These are phyloP conservation scores for Hipparchia semele DNA, from an alignment of 2,888 invertebrate species.

Conservation along the genomic window DNA sequence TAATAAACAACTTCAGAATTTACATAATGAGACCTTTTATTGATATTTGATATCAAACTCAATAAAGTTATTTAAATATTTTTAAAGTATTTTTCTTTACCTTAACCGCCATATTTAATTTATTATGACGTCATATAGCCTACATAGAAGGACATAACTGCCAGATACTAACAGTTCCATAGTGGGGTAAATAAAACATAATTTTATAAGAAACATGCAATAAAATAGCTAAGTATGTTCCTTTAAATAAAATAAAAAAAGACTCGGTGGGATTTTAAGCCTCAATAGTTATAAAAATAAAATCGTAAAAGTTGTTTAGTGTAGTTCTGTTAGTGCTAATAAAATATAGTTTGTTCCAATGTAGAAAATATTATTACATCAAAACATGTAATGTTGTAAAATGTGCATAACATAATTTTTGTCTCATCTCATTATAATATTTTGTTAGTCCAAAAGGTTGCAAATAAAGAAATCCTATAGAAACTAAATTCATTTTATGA, in stretches of 20 bases:
- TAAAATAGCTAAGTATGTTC: background rate
- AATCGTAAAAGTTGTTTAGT: background rate
- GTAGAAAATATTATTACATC: background rate
- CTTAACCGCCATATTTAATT: no score
- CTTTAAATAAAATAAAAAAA: background rate
- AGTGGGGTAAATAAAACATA: no score
- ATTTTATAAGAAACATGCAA: no score
- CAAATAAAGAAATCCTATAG: background rate
- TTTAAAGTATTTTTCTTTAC: no score
- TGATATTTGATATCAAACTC: no score
- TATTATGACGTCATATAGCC: no score
- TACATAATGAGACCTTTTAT: no score
- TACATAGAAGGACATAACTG: no score
- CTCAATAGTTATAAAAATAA: background rate
- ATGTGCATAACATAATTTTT: background rate
- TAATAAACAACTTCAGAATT: no score
- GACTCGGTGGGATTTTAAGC: conserved; percentile 16
- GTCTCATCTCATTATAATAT: background rate
- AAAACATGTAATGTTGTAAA: background rate
- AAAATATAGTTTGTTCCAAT: background rate
- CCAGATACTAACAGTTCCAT: no score
- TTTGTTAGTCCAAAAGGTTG: background rate
- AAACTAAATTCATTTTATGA: background rate
- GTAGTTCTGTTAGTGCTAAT: no score
- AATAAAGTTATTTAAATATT: no score